Base-by-base conservation (phyloP, 2,888 invertebrate species). In the Saturnia pavonia region DNA sequence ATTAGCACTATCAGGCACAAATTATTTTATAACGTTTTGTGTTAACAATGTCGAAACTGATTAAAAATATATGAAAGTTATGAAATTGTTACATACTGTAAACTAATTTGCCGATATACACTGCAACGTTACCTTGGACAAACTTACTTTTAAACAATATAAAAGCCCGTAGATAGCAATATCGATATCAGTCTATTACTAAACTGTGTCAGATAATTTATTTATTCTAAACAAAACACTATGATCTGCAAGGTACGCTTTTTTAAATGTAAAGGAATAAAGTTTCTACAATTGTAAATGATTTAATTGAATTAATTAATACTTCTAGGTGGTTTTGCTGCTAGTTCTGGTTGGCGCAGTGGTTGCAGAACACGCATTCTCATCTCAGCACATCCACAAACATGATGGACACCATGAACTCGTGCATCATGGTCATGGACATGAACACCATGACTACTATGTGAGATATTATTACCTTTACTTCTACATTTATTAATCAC, bases 331-430 rank as follows among this genome's bases (percentile, higher is more conserved):
- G 51, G 25, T 87, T 40, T 81, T 81, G 51, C 70, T 89, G 19
- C 74, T 80, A 14, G 68, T 67, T n/a, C 14, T 72, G 68, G 69
- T 86, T 0, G 75, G 80, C 9, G 79, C 81, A 12, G 80, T 76
- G 0, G 77, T 80, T 2, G 85, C 83, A 82, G 76, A 84, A 82
- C 74, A 88, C 83, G 85, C 84, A 0, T 86, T 82, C 76, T 90
- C 91, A 0, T 87, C 88, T 9, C 89, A 90, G 76, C 84, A 88
- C 75, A 85, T 91, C 63, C 67, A 73, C 25, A 72, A 73, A 57
- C 71, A 74, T 27, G 73, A 76, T 27, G 75, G 75, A 1, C 73
- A 79, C n/a, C 77, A 79, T n/a, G 68, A 72, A 12, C 11, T 69
- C n/a, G 72, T 67, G 40, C 69, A 69, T 27, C 60, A 73, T 45